Conservation (phyloP, 1,140 invertebrate species). For the Anastrepha ludens region DNA sequence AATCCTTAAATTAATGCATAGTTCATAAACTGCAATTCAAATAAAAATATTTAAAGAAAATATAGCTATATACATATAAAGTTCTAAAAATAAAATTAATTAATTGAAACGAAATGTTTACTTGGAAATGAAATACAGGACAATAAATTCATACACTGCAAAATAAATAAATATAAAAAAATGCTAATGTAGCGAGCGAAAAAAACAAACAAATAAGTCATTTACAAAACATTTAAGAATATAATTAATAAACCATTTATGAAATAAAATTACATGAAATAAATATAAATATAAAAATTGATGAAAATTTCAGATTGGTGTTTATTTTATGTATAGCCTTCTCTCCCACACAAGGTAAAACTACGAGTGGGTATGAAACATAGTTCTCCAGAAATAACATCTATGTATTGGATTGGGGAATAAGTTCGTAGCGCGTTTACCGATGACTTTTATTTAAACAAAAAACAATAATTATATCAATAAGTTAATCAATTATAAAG, state of each 20-base stretch:
- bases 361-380: too few species aligned
- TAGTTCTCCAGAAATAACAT: too few species aligned
- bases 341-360: too few species aligned
- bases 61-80: conserved; percentile 55
- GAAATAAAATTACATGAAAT: conserved; percentile 13
- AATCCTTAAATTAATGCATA: background rate
- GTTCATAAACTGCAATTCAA: background rate
- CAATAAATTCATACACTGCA: conserved; percentile 61
- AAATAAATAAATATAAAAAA: background rate
- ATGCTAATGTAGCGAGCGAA: background rate
- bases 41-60: conserved; percentile 47
- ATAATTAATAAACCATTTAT: conserved; percentile 31
- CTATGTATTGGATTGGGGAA: too few species aligned
- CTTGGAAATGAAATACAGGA: conserved; percentile 66
- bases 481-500: too few species aligned
- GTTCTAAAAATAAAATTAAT: conserved; percentile 56
- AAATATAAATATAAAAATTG: conserved; percentile 30
- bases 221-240: background rate
- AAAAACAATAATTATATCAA: too few species aligned
- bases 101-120: conserved; percentile 55
- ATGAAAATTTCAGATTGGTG: background rate
- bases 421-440: too few species aligned
- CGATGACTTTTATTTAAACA: too few species aligned
- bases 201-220: conserved; percentile 2
- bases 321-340: too few species aligned